Conservation (phyloP, 2,113 vertebrate genomes). For the Trogon surrucura region DNA sequence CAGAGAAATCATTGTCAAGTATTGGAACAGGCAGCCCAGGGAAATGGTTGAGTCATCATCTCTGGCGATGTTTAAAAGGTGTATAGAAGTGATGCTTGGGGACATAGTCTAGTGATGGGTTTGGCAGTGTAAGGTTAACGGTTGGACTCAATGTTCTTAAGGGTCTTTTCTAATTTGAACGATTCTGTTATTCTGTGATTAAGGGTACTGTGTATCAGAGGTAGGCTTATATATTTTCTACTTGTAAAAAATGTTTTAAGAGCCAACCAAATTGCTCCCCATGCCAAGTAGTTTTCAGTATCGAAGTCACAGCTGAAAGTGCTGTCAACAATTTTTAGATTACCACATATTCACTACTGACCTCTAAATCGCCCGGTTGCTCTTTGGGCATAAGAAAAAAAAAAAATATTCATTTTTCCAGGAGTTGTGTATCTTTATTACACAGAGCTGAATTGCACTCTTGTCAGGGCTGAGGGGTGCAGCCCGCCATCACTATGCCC, state of each 20-base stretch:
- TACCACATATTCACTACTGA: background rate
- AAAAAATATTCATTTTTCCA: background rate
- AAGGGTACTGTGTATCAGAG: background rate
- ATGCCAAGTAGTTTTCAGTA: conserved; percentile 5
- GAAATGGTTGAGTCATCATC: background rate
- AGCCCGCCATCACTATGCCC: background rate
- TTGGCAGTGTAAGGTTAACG: background rate
- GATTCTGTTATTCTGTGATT: background rate
- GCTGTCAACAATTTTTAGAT: conserved; percentile 28
- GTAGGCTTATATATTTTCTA: background rate
- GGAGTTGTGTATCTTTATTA: background rate
- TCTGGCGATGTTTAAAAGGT: background rate
- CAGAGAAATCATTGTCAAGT: background rate
- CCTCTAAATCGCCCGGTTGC: background rate
- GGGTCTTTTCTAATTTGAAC: background rate
- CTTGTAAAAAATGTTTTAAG: conserved; percentile 20
- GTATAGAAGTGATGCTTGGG: background rate
- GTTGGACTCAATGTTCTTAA: background rate
- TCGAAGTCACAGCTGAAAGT: conserved; percentile 12
- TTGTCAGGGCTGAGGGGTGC: rapidly evolving
- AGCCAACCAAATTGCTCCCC: background rate
- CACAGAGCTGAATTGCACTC: background rate
- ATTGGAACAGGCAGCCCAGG: background rate
- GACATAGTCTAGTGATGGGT: background rate
- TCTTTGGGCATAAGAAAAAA: background rate